phyloP scores from a whole-genome alignment of 2,888 invertebrate genomes.

The Lacanobia oleracea region DNA sequence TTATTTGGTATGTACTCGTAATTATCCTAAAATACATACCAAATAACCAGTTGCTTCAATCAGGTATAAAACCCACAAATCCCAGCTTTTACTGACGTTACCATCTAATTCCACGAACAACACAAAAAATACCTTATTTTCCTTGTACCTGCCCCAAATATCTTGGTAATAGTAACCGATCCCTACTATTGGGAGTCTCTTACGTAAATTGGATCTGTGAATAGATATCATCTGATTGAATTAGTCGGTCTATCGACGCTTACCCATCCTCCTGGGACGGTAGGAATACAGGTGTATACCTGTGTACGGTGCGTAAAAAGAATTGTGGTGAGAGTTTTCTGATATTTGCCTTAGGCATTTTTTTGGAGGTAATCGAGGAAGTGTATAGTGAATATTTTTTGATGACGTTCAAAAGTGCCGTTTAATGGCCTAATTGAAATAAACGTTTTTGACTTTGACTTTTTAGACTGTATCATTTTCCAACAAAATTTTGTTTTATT shows the following conservation, averaged over 20 bases:
- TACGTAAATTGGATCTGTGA: conserved; percentile 86
- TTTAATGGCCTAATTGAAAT: too few relatives aligned
- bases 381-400: background rate
- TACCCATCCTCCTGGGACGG: conserved; percentile 65
- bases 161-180: conserved; percentile 66
- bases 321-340: background rate
- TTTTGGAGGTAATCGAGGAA: background rate
- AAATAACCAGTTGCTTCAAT: background rate
- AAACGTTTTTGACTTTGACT: too few relatives aligned
- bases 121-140: conserved; percentile 16
- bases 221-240: conserved; percentile 87
- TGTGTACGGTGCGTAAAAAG: background rate
- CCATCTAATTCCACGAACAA: conserved; percentile 14
- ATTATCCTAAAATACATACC: too few relatives aligned
- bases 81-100: conserved; percentile 1
- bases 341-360: background rate
- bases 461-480: too few relatives aligned
- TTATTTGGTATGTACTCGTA: too few relatives aligned
- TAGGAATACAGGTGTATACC: conserved; percentile 15
- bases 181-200: conserved; percentile 78
- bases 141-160: conserved; percentile 47
- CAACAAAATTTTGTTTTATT: too few relatives aligned
- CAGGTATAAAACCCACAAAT: conserved; percentile 16
- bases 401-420: too few relatives aligned
- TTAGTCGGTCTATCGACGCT: conserved; percentile 83